Percentiles rank a stretch among this genome's conserved stretches.
These are phyloP conservation scores for Martes flavigula DNA, from an alignment of 2,797 vertebrate genomes.

Conservation along the genomic window DNA sequence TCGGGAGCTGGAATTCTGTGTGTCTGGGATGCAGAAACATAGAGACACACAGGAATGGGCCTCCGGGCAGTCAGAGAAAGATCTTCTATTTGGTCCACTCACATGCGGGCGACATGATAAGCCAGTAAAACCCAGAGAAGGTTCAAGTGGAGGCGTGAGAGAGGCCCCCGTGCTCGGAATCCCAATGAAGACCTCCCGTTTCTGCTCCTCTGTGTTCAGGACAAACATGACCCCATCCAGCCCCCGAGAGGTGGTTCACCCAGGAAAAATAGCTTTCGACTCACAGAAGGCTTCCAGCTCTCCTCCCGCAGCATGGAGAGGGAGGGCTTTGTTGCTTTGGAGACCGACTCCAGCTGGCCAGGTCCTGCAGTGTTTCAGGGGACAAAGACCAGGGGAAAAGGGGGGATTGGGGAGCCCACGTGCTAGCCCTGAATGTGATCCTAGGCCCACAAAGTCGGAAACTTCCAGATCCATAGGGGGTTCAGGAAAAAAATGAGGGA, in stretches of 20 bases:
- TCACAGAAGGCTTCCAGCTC: not conserved
- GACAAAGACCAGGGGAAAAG: not conserved
- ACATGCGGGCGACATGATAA: not conserved
- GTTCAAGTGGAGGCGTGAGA: not conserved
- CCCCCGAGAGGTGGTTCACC: not conserved
- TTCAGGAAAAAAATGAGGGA: not conserved
- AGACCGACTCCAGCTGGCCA: not conserved
- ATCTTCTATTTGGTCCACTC: not conserved
- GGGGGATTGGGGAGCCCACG: not conserved
- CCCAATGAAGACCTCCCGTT: conserved; percentile 10
- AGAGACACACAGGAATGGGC: not conserved
- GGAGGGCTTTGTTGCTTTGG: not conserved
- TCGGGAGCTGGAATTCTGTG: conserved; percentile 10
- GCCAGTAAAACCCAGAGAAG: not conserved
- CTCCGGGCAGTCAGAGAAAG: not conserved
- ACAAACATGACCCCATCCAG: not conserved
- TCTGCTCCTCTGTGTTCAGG: not conserved
- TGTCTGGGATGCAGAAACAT: not conserved
- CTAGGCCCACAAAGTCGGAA: not conserved
- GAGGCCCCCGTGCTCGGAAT: conserved; percentile 22
- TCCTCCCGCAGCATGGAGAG: not conserved
- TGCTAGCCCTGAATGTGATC: not conserved
- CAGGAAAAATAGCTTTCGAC: not conserved
- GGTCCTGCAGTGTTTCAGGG: not conserved
- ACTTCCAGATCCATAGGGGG: not conserved